Percentiles rank a stretch among this genome's conserved stretches.
phyloP scores from a whole-genome alignment of 2,113 vertebrate species.

The Hippocampus zosterae region DNA sequence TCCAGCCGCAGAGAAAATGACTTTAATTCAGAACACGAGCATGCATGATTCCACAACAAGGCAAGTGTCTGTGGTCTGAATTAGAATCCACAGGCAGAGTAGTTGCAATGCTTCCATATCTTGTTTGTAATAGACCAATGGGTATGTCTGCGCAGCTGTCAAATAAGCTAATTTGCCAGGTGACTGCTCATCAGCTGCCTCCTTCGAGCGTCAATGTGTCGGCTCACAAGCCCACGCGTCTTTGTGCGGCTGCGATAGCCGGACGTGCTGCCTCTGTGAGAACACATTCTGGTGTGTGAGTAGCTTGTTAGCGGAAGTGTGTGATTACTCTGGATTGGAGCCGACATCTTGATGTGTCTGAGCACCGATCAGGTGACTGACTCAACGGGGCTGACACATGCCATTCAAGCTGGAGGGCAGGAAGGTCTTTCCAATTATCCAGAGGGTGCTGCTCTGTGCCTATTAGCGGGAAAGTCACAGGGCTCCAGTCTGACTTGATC shows the following conservation, averaged over 20 bases:
- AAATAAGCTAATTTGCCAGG: conserved; percentile 21
- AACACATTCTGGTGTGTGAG: conserved; percentile 10
- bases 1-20: conserved; percentile 27
- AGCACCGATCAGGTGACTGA: conserved; percentile 33
- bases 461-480: conserved; percentile 35
- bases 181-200: conserved; percentile 36
- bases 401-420: conserved; percentile 39
- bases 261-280: not conserved
- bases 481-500: conserved; percentile 23
- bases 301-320: conserved; percentile 26
- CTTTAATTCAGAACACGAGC: conserved; percentile 21
- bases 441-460: conserved; percentile 16
- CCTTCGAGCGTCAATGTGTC: not conserved
- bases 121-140: conserved; percentile 24
- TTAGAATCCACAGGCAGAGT: conserved; percentile 2
- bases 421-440: conserved; percentile 52
- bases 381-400: conserved; percentile 17
- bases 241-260: not conserved
- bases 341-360: conserved; percentile 29
- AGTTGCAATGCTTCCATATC: conserved; percentile 10
- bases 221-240: not conserved
- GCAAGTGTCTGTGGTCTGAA: conserved; percentile 22
- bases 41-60: conserved; percentile 18
- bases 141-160: conserved; percentile 15
- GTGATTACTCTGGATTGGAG: conserved; percentile 31